Conservation (phyloP, 2,113 vertebrate species). For the Pteruthius melanotis region DNA sequence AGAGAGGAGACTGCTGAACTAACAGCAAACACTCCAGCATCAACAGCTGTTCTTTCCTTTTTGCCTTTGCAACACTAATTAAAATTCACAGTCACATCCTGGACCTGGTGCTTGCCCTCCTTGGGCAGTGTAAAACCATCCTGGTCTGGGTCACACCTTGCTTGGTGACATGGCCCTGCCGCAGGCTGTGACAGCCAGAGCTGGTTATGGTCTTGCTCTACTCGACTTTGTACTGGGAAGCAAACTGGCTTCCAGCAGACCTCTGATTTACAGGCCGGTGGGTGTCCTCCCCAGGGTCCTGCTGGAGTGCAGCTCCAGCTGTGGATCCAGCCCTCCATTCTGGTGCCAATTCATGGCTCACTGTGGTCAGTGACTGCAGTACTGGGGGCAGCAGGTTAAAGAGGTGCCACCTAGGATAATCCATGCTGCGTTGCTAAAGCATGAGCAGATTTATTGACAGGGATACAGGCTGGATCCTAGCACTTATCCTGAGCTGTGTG, state of each 20-base stretch:
- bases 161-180: background rate
- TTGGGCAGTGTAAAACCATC: background rate
- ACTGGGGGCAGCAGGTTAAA: background rate
- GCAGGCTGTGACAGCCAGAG: background rate
- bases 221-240: background rate
- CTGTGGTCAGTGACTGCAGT: background rate
- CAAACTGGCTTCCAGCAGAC: background rate
- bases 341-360: background rate
- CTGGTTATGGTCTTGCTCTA: background rate
- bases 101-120: background rate
- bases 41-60: constrained; percentile 5
- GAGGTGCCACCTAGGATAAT: background rate
- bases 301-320: background rate
- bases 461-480: background rate
- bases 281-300: accelerated
- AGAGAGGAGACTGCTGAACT: background rate
- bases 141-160: background rate
- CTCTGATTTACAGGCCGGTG: background rate
- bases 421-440: background rate
- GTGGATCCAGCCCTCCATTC: background rate
- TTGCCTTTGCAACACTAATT: background rate
- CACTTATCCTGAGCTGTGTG: accelerated
- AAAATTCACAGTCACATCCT: background rate
- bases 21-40: background rate
- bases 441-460: background rate